Evolutionary conservation across 2,888 invertebrate genomes (phyloP), one percentile per base, ranked within the genome.

Genomic region (Hermaeophaga mercurialis): DNA sequence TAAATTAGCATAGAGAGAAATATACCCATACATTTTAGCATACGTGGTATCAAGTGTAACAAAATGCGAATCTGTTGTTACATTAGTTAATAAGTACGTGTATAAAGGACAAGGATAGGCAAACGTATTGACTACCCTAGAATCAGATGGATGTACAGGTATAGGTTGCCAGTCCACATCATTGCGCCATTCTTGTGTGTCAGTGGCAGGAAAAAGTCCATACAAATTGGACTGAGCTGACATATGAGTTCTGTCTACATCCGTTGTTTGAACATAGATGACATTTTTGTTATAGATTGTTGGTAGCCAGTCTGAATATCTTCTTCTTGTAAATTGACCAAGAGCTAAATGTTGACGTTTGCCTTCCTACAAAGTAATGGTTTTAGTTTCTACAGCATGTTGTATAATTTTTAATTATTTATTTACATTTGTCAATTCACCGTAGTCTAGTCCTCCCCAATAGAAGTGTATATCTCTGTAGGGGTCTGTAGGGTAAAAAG

Each of bases 211-310:
- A 72, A 83, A 89, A 55, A 89, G 69, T 0, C 89, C 89, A 53
- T 91, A 90, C 60, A 92, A 79, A 73, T 90, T 86, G 1, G 86
- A 81, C 70, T 87, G 82, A 0, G 90, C 94, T 58, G 91, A 91
- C 88, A 91, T 91, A 7, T 94, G 77, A 0, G 94, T 91, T 24
- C 94, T 84, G 76, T 94, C 92, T 15, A 88, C 85, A 76, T 93
- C 90, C 0, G 93, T 91, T 45, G 91, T 89, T 54, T 80, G 77
- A 1, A 86, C 75, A 64, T 78, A 78, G 19, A 87, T 78, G 68
- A 84, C 78, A 17, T 80, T 73, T 18, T 71, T 73, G 6, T 22
- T 22, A 69, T 85, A 88, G 3, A 65, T 69, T 3, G 72, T 65
- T 22, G 78, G 78, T 7, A 85, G 58, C 34, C 86, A 80, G 66